A percentile compares a stretch with the other conserved stretches of the same genome.
Conservation (phyloP, 2,797 vertebrate species). For the Argentina silus region DNA sequence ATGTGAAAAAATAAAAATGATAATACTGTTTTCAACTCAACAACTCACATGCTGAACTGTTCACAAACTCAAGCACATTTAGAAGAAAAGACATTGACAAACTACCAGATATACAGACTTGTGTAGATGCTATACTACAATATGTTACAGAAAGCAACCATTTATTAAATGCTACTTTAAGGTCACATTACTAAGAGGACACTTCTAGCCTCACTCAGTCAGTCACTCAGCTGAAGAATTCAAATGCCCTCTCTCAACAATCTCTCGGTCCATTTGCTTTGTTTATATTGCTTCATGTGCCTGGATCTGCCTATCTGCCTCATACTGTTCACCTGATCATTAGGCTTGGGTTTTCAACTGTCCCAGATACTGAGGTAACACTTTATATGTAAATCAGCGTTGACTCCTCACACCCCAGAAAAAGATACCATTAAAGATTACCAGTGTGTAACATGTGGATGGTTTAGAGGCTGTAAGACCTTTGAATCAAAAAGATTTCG, state of each 20-base stretch:
- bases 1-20: not conserved
- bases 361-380: slow-evolving; percentile 40
- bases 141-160: slow-evolving; percentile 29
- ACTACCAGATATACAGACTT: not conserved
- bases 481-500: not conserved
- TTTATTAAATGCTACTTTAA: slow-evolving; percentile 41
- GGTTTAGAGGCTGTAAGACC: slow-evolving; percentile 5
- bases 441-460: not conserved
- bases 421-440: slow-evolving; percentile 25
- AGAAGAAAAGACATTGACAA: not conserved
- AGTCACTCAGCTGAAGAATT: slow-evolving; percentile 1
- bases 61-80: not conserved
- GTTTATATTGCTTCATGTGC: slow-evolving; percentile 21
- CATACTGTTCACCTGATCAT: slow-evolving; percentile 40
- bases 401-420: slow-evolving; percentile 9
- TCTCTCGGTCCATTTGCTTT: slow-evolving; percentile 39
- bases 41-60: not conserved
- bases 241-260: slow-evolving; percentile 25
- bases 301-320: slow-evolving; percentile 33
- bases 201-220: not conserved
- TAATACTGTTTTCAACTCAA: not conserved
- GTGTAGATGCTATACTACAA: not conserved
- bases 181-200: slow-evolving; percentile 23
- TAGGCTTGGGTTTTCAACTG: slow-evolving; percentile 39
- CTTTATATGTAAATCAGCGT: slow-evolving; percentile 27